Evolutionary conservation across 2,113 vertebrate species (phyloP), one percentile per base, ranked within the genome.

Genomic region (Chunga burmeisteri): DNA sequence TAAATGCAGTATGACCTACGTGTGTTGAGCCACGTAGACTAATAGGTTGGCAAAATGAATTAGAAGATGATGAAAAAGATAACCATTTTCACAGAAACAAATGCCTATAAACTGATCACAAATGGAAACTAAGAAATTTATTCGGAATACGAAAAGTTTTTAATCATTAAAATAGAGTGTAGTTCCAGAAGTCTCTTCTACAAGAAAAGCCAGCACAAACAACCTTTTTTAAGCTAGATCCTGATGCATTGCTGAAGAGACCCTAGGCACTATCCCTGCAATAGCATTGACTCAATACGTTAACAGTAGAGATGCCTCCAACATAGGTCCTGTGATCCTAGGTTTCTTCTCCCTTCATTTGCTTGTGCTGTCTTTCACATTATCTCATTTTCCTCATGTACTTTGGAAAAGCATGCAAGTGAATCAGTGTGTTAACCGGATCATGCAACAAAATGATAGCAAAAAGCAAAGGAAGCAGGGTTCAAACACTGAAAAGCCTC

Each of bases 211-310:
- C 38, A 59, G 20, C 46, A 11, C 5, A 17, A 61, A 67, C 61
- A 49, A 4, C 0, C 7, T 22, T 17, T 58, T 50, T 63, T 42
- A 16, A 49, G 29, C 38, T 26, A 29, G 20, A 7, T 61, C 11
- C 26, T 44, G 40, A 23, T 47, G 27, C 5, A 2, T 58, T 72
- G 67, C 42, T 79, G 55, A 46, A 58, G 53, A 63, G 21, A 29
- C 30, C 20, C 4, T 3, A 26, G 11, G 16, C 9, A 11, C n/a
- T 21, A 3, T 9, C 20, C 12, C 52, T 66, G 68, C 40, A 27
- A 29, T 7, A 56, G 8, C 11, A 50, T 2, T 10, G 40, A 14
- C 36, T 61, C 11, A 0, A 1, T 40, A 10, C 0, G 4, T 3
- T 5, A 46, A 25, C 15, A 36, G 11, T 1, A 17, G 27, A 65